Percentiles rank a stretch among this genome's conserved stretches.
phyloP scores from a whole-genome alignment of 2,113 vertebrate species.

The Fulica atra region DNA sequence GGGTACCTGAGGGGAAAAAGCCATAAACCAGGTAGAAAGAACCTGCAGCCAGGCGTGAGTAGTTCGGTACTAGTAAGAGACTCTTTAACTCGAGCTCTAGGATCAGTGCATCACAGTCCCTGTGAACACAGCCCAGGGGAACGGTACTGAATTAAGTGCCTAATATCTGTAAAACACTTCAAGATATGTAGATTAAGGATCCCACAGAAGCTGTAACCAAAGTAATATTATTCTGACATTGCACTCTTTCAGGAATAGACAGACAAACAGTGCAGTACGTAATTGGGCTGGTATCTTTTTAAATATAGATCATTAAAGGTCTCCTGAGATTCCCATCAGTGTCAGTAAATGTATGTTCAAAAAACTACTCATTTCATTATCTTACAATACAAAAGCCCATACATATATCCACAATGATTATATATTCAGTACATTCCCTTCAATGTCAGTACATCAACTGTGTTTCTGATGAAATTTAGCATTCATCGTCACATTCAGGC shows the following conservation, averaged over 20 bases:
- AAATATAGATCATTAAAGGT: slow-evolving; percentile 17
- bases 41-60: background rate
- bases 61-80: background rate
- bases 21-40: background rate
- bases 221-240: background rate
- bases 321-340: background rate
- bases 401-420: slow-evolving; percentile 34
- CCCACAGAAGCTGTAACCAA: background rate
- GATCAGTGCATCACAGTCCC: background rate
- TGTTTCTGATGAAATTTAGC: slow-evolving; percentile 18
- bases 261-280: background rate
- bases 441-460: slow-evolving; percentile 31
- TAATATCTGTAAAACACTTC: background rate
- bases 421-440: slow-evolving; percentile 36
- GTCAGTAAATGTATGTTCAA: slow-evolving; percentile 15
- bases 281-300: background rate
- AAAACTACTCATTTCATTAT: slow-evolving; percentile 28
- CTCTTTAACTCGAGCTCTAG: background rate
- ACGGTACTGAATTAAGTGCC: background rate
- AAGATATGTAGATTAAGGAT: background rate
- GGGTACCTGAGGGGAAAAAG: background rate
- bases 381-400: slow-evolving; percentile 29
- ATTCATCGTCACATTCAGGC: background rate
- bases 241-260: background rate
- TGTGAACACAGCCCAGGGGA: background rate